Evolutionary conservation across 2,797 vertebrate genomes (phyloP).

Genomic region (Tolypeutes matacus): DNA sequence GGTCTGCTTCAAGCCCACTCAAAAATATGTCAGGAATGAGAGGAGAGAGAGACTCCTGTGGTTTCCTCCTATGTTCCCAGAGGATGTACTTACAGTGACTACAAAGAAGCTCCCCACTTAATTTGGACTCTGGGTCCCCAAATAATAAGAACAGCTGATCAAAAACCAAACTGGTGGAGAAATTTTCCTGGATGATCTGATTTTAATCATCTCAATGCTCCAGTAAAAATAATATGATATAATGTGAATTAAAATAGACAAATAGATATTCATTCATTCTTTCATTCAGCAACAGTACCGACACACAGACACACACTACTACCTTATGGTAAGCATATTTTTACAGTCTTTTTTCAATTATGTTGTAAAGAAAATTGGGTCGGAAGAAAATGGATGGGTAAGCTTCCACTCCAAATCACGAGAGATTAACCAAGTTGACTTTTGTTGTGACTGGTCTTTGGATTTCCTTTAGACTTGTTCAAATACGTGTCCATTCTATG

Average conservation of each 20-base stretch:
- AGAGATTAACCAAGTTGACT: not conserved
- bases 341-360: not conserved
- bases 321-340: not conserved
- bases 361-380: not conserved
- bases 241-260: not conserved
- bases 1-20: not conserved
- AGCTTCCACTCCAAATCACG: not conserved
- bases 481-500: not conserved
- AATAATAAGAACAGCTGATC: not conserved
- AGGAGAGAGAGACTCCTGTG: not conserved
- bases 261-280: not conserved
- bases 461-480: constrained; percentile 23
- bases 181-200: not conserved
- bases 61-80: not conserved
- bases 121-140: not conserved
- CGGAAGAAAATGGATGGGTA: not conserved
- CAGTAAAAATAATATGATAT: not conserved
- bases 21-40: not conserved
- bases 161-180: not conserved
- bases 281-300: not conserved
- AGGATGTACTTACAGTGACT: not conserved
- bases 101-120: not conserved
- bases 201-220: not conserved
- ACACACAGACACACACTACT: not conserved
- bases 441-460: not conserved